phyloP scores from a whole-genome alignment of 2,888 invertebrate species.

The Cenopis cana region DNA sequence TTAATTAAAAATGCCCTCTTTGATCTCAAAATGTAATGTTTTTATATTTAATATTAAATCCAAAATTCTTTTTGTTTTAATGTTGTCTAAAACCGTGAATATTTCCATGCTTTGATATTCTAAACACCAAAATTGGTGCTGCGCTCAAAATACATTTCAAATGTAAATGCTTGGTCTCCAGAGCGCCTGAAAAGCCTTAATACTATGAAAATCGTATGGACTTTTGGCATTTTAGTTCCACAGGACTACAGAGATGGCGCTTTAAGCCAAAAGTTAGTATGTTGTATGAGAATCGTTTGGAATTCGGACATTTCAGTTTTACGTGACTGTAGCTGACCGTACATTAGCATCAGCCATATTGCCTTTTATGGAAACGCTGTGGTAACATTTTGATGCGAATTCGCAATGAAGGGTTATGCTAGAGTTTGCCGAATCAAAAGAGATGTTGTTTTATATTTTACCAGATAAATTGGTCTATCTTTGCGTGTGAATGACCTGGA shows the following conservation, averaged over 20 bases:
- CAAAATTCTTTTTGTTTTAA: no score
- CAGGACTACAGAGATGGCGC: constrained; percentile 1
- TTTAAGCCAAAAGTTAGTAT: background rate
- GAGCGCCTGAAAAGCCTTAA: constrained; percentile 1
- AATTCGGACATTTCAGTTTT: background rate
- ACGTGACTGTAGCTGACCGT: background rate
- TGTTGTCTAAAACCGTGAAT: background rate
- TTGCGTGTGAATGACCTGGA: no score
- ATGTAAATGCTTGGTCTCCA: constrained; percentile 11
- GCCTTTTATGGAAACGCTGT: constrained; percentile 24
- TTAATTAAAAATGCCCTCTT: no score
- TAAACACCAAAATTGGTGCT: constrained; percentile 23
- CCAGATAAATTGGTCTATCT: no score
- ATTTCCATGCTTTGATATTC: constrained; percentile 15
- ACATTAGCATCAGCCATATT: constrained; percentile 22
- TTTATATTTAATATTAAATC: no score
- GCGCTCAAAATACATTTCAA: constrained; percentile 19
- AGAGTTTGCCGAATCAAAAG: background rate
- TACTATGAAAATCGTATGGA: background rate
- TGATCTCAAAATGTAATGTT: no score
- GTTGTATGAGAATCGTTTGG: background rate
- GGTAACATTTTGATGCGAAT: constrained; percentile 21
- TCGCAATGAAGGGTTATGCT: constrained; percentile 24
- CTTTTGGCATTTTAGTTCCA: background rate
- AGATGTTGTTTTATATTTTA: background rate